Conservation (phyloP, 2,797 vertebrate genomes). For the Taenioides sp. region DNA sequence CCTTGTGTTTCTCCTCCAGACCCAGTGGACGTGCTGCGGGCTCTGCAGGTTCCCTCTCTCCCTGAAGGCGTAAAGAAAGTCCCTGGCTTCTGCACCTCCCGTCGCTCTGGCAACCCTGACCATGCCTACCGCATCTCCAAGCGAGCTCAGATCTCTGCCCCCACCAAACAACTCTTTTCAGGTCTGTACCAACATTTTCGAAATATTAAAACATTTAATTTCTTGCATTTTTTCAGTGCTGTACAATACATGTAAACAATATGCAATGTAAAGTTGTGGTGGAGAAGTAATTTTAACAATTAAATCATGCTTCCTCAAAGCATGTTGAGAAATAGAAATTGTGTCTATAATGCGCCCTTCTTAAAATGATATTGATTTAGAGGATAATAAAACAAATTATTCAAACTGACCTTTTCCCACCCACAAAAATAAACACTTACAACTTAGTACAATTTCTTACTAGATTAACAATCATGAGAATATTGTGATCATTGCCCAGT, state of each 20-base stretch:
- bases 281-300: not conserved
- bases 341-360: not conserved
- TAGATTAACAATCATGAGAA: not conserved
- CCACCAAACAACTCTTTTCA: constrained; percentile 91
- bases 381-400: constrained; percentile 46
- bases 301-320: too few species aligned
- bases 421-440: not conserved
- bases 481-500: not conserved
- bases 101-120: constrained; percentile 73
- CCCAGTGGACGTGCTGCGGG: constrained; percentile 84
- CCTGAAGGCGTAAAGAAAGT: constrained; percentile 87
- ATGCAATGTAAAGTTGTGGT: not conserved
- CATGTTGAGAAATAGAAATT: constrained; percentile 1
- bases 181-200: constrained; percentile 60
- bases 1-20: constrained; percentile 46
- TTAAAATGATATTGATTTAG: constrained; percentile 11
- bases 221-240: not conserved
- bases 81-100: constrained; percentile 83
- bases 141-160: constrained; percentile 90
- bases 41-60: constrained; percentile 84
- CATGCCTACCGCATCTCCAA: constrained; percentile 86
- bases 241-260: not conserved
- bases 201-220: not conserved
- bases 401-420: not conserved
- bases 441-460: too few species aligned